phyloP scores from a whole-genome alignment of 2,888 invertebrate genomes.

The Nasonia oneida region DNA sequence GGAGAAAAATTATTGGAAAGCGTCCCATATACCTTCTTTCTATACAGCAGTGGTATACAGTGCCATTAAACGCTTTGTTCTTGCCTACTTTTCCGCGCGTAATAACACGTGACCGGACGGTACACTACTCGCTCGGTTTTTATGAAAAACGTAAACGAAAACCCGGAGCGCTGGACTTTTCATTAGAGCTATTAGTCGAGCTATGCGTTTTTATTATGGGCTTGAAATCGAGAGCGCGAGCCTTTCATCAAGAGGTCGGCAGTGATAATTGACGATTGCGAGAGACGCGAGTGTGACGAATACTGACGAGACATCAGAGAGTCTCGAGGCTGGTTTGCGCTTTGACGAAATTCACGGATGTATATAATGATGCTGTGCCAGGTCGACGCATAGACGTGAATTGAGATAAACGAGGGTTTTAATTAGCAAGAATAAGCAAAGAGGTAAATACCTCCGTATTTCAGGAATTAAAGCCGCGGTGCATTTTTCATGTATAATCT shows the following conservation, averaged over 20 bases:
- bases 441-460: too few relatives aligned
- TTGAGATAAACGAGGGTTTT: too few relatives aligned
- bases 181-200: neutral
- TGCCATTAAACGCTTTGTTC: neutral
- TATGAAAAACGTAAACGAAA: neutral
- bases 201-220: neutral
- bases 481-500: neutral
- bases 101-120: neutral
- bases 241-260: neutral
- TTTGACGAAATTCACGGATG: neutral
- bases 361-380: neutral
- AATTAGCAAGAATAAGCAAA: too few relatives aligned
- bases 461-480: too few relatives aligned
- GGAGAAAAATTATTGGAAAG: conserved; percentile 4
- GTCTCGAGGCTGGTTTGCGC: neutral
- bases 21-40: neutral
- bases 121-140: too few relatives aligned
- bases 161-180: neutral
- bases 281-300: neutral
- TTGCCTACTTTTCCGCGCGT: neutral
- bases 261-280: neutral
- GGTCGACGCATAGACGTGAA: neutral
- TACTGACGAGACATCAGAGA: neutral
- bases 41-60: neutral
- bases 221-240: neutral